Base-by-base conservation (phyloP, 2,113 vertebrate genomes). In the Ailuropoda melanoleuca region DNA sequence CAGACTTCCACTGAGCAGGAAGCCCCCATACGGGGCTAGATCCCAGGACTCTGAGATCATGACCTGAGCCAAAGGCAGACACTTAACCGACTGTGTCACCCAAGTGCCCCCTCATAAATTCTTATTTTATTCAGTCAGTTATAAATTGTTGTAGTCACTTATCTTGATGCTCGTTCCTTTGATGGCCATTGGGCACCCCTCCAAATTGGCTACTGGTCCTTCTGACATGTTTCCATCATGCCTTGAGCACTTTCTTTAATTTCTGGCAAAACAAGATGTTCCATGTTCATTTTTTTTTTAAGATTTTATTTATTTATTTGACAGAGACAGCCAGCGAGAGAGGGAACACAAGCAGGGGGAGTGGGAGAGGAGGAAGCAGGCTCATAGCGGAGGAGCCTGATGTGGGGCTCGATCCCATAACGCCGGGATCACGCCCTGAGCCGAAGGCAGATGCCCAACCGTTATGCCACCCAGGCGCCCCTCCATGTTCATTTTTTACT, bases 191-290 rank as follows among this genome's bases (percentile, higher is more conserved):
- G 29, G 53, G n/a, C 2, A 0, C 39, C 93, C 80, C 23, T 92
- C 46, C 83, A 87, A 8, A 48, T 19, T 77, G 83, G 43, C 72
- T 77, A 14, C 77, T 66, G 21, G 26, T 26, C 85, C 34, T 55
- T 82, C 70, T 31, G 43, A 62, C 34, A 11, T 29, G 46, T 88
- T 68, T 77, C 29, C 23, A 29, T 86, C 4, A 12, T 46, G 31
- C 60, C 60, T 72, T 66, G 53, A 95, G 78, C 72, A 64, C 37
- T 37, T 31, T 53, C 78, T 86, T 70, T 29, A 39, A 62, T 85
- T 86, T 96, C 72, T 74, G 66, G 80, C 58, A 86, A 93, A 95
- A 66, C 58, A 94, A 48, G 43, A 78, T 53, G 11, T 78, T 93
- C 90, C 46, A 8, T 55, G 10, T 75, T 85, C 21, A 15, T 89